Percentiles rank a stretch among this genome's conserved stretches.
These are phyloP conservation scores for Malurus cyaneus DNA, from an alignment of 2,113 vertebrate species.

Conservation along the genomic window DNA sequence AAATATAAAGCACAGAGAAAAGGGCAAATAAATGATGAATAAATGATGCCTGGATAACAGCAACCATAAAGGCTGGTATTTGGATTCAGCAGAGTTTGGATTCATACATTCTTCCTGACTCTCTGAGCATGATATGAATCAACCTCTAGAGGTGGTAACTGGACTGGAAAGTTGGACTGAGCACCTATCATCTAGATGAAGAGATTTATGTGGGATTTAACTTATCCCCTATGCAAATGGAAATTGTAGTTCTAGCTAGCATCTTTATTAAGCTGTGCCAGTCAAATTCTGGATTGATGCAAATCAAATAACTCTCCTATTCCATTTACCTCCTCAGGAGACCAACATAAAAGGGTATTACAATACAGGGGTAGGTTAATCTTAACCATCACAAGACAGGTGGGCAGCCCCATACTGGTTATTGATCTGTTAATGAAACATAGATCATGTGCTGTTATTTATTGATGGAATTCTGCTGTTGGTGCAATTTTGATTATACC, in stretches of 20 bases:
- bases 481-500: neutral
- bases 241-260: neutral
- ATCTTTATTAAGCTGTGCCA: neutral
- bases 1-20: neutral
- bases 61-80: neutral
- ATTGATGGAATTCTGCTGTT: neutral
- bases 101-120: neutral
- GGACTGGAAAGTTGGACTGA: neutral
- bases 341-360: neutral
- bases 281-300: neutral
- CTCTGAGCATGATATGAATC: neutral
- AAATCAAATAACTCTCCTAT: neutral
- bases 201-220: neutral
- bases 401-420: neutral
- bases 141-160: neutral
- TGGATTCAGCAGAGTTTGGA: neutral
- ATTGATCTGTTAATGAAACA: neutral
- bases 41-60: neutral
- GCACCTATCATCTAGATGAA: neutral
- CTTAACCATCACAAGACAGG: neutral
- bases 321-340: neutral
- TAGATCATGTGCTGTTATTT: neutral
- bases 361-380: neutral
- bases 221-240: accelerated
- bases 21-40: neutral